Percentiles rank a stretch among this genome's conserved stretches.
Conservation (phyloP, 2,113 vertebrate species). For the Oplegnathus fasciatus region DNA sequence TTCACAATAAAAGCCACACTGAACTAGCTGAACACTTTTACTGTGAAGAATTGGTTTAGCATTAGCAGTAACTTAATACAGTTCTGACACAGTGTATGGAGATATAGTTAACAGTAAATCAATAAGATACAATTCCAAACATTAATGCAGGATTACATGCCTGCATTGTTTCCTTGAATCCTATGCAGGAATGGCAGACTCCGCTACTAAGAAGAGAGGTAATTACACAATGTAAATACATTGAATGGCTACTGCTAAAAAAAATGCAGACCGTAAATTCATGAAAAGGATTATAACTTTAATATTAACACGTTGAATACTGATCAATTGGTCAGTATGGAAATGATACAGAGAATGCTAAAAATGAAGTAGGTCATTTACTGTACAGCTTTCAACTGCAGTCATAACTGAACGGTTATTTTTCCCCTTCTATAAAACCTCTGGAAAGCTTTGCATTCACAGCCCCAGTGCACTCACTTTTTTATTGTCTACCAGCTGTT, state of each 20-base stretch:
- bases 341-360: conserved; percentile 21
- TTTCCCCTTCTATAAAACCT: conserved; percentile 53
- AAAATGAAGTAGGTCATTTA: conserved; percentile 56
- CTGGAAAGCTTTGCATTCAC: conserved; percentile 65
- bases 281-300: background rate
- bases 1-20: background rate
- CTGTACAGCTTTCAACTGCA: conserved; percentile 29
- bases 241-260: too few relatives aligned
- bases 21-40: background rate
- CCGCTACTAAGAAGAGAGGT: too few relatives aligned
- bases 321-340: conserved; percentile 9
- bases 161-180: background rate
- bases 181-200: background rate
- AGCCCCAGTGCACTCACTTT: conserved; percentile 60
- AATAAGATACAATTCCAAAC: background rate
- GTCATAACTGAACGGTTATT: conserved; percentile 45
- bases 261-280: too few relatives aligned
- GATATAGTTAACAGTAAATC: too few relatives aligned
- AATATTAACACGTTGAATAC: background rate
- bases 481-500: conserved; percentile 81
- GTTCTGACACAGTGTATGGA: background rate
- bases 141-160: background rate
- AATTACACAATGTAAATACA: too few relatives aligned
- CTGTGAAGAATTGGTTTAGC: too few relatives aligned
- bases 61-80: background rate